Base-by-base conservation (phyloP, 2,888 invertebrate species). In the Hydraecia micacea region DNA sequence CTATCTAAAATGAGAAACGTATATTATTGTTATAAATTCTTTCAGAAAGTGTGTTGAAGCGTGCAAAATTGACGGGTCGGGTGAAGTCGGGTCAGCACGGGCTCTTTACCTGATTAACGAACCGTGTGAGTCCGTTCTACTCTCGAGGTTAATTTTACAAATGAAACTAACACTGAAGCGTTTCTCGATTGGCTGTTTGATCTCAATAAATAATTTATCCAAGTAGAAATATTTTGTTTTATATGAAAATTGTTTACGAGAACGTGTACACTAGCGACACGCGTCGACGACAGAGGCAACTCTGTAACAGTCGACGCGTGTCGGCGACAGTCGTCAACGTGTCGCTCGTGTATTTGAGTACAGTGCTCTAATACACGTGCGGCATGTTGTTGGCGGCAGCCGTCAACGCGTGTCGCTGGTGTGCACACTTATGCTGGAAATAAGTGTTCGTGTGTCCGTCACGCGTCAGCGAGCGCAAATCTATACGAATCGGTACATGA, bases 11-110 rank as follows among this genome's bases (percentile, higher is more conserved):
- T 66, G 65, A 42, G 32, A 70, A 72, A 79, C 72, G 60, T 74
- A 67, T 72, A 81, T 85, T 77, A 82, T 84, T 86, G 83, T 82
- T 82, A 79, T 83, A 75, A 15, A 28, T 36, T 63, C 42, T 58
- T 55, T 81, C 90, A 82, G 75, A 28, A 80, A 87, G 86, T 75
- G 84, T 86, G 77, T 81, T 88, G 91, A 92, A 91, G 92, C 92
- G 91, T 90, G 46, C 36, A 70, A 87, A 89, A 88, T 90, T 90
- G 76, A 71, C 62, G 78, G 81, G 62, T 79, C 49, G 85, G 73
- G 66, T 66, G 83, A 68, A 80, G 65, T 75, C 70, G 84, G 84
- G 83, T 79, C 79, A 49, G 73, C 60, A 36, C 39, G 66, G 73
- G 63, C 73, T 73, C 76, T 86, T 85, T 86, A 86, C 71, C 18